These are phyloP conservation scores for Orthonevra nobilis DNA, from an alignment of 2,888 invertebrate genomes.

Conservation along the genomic window DNA sequence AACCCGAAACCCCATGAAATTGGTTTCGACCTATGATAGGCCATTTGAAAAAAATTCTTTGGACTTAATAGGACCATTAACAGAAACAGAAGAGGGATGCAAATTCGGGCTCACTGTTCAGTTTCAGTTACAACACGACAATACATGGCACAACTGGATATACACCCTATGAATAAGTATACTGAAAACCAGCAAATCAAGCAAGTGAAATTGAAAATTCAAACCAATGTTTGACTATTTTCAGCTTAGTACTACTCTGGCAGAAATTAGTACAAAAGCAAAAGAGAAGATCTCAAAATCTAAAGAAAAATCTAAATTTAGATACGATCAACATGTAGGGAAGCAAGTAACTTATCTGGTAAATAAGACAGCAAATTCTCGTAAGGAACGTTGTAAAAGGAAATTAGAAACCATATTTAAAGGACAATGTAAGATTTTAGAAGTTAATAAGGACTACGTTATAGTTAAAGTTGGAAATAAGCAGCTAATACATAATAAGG, in stretches of 20 bases:
- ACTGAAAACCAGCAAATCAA: conserved; percentile 6
- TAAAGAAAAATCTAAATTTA: conserved; percentile 2
- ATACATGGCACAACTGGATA: conserved; percentile 9
- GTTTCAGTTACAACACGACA: conserved; percentile 18
- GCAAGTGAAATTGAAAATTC: conserved; percentile 8
- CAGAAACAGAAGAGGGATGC: conserved; percentile 8
- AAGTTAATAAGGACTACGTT: not conserved
- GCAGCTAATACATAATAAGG: conserved; percentile 2
- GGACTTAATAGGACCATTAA: conserved; percentile 2
- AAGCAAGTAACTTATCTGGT: not conserved
- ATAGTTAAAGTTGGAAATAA: conserved; percentile 19
- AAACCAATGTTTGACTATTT: conserved; percentile 19
- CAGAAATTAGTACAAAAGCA: not conserved
- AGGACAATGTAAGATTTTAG: conserved; percentile 2
- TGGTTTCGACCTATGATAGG: conserved; percentile 9
- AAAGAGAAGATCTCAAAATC: not conserved
- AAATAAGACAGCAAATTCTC: conserved; percentile 1
- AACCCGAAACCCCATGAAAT: conserved; percentile 18
- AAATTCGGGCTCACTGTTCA: conserved; percentile 15
- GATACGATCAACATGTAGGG: conserved; percentile 3
- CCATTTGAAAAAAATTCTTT: conserved; percentile 8
- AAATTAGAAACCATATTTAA: conserved; percentile 14
- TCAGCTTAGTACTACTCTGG: not conserved
- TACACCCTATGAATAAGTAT: conserved; percentile 18
- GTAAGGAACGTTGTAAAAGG: not conserved